Evolutionary conservation across 2,113 vertebrate species (phyloP), one percentile per base, ranked within the genome.

Genomic region (Cettia cetti): DNA sequence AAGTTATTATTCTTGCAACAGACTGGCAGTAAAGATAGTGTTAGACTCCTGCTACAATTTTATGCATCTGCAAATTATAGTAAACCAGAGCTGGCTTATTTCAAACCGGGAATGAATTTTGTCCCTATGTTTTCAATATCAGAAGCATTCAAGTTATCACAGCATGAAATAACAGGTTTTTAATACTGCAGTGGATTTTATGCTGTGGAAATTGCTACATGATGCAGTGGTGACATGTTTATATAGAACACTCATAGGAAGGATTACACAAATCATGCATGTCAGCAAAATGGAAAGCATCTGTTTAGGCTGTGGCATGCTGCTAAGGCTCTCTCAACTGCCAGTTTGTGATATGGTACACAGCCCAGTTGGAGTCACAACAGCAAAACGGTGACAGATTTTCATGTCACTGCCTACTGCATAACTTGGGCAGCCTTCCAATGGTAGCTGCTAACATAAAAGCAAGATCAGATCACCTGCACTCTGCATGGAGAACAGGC

Each of bases 261-360:
- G 69, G 88, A 92, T 94, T 96, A 96, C n/a, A 94, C 82, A 97
- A 94, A 90, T 94, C 95, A 94, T 65, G 83, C 54, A 92, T 88
- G 92, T 96, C 95, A 96, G 92, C 86, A 86, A 94, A 97, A 96
- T 94, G 80, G 74, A 94, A 96, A 96, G 93, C 94, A 97, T 97
- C 88, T 96, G 95, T 92, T 93, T 68, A 90, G 86, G 90, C 40
- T 86, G 80, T 84, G 80, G 88, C 88, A 95, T 26, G 37, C 86
- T 92, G 76, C 88, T 95, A 93, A 93, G 77, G 64, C 52, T 93
- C 80, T 81, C 69, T 27, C 10, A 10, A 45, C 78, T 92, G 92
- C 85, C 90, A 90, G 80, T 53, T n/a, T 79, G 80, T 50, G 94
- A 92, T 88, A 90, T 2, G 27, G 91, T 79, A 53, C 77, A 85